Evolutionary conservation across 1,140 invertebrate genomes (phyloP).

Genomic region (Asbolus verrucosus): DNA sequence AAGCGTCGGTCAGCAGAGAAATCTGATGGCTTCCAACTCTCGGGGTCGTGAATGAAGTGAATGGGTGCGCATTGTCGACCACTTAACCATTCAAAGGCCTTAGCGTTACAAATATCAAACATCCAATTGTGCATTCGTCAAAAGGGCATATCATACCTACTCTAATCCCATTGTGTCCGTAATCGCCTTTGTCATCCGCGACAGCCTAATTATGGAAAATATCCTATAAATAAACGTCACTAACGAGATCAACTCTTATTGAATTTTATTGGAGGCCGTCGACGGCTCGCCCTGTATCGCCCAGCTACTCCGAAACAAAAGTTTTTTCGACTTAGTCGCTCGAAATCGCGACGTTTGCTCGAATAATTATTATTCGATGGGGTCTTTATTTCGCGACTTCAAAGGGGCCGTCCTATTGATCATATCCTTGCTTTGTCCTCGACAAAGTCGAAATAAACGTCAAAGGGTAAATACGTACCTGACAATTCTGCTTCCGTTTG

Average conservation of each 20-base stretch:
- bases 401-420: too few relatives aligned
- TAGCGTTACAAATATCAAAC: slow-evolving; percentile 53
- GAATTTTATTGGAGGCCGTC: slow-evolving; percentile 12
- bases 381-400: too few relatives aligned
- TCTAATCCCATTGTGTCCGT: slow-evolving; percentile 53
- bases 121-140: slow-evolving; percentile 53
- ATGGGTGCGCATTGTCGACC: slow-evolving; percentile 47
- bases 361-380: too few relatives aligned
- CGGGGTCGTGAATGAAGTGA: slow-evolving; percentile 40
- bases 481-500: too few relatives aligned
- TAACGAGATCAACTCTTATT: slow-evolving; percentile 39
- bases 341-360: too few relatives aligned
- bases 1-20: slow-evolving; percentile 28
- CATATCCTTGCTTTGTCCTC: too few relatives aligned
- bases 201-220: slow-evolving; percentile 56
- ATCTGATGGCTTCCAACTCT: slow-evolving; percentile 36
- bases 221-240: slow-evolving; percentile 49
- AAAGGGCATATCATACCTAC: slow-evolving; percentile 52
- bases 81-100: slow-evolving; percentile 50
- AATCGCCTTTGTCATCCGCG: slow-evolving; percentile 50
- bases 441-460: too few relatives aligned
- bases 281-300: slow-evolving; percentile 5
- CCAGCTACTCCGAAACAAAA: slow-evolving; percentile 6
- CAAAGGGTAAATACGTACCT: too few relatives aligned
- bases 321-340: too few relatives aligned